Evolutionary conservation across 2,113 vertebrate species (phyloP).

Genomic region (Platysteira castanea): DNA sequence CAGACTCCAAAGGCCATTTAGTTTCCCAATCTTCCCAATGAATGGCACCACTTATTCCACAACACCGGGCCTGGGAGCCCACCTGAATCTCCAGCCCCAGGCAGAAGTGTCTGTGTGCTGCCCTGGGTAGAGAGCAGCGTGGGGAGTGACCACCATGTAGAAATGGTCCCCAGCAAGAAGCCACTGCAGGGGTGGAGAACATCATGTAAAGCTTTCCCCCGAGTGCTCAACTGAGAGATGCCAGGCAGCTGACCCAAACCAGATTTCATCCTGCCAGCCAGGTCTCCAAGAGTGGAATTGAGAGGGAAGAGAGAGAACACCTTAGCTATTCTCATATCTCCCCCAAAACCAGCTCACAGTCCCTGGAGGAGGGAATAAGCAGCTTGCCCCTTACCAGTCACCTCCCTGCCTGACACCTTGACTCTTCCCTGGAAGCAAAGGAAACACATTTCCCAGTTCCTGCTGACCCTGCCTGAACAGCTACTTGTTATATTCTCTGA

Average conservation of each 20-base stretch:
- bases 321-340: background rate
- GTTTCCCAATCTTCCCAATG: background rate
- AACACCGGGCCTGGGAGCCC: rapidly evolving
- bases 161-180: background rate
- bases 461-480: conserved; percentile 18
- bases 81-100: rapidly evolving
- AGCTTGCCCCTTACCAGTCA: background rate
- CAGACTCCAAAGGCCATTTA: background rate
- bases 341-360: background rate
- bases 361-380: background rate
- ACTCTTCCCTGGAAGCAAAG: background rate
- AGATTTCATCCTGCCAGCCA: background rate
- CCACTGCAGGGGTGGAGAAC: background rate
- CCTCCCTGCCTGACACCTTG: background rate
- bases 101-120: background rate
- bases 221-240: background rate
- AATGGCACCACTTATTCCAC: background rate
- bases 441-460: conserved; percentile 4
- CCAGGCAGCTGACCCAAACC: background rate
- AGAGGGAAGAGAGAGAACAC: background rate
- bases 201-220: background rate
- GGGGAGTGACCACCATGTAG: background rate
- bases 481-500: conserved; percentile 38
- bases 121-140: rapidly evolving
- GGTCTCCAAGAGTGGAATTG: background rate